Conservation (phyloP, 1,140 invertebrate species). For the Philotrypesis tridentata region DNA sequence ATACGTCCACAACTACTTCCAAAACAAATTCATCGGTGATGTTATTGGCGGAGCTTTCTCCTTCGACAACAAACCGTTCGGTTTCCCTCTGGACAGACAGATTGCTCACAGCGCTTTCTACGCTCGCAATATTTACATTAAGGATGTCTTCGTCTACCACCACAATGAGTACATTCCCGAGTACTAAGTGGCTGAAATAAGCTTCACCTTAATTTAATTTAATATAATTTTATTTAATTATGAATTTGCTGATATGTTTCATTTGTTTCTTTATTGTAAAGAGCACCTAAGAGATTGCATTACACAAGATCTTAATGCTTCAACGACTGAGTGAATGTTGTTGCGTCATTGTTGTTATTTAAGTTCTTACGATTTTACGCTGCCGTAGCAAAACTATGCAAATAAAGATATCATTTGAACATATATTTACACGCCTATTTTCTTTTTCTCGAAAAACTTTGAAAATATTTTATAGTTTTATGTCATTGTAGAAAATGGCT, state of each 20-base stretch:
- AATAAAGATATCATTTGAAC: not conserved
- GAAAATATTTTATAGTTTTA: too few relatives aligned
- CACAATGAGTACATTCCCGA: constrained; percentile 54
- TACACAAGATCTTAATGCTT: not conserved
- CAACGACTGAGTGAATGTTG: not conserved
- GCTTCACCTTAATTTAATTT: not conserved
- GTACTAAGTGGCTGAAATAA: constrained; percentile 13
- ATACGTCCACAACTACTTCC: constrained; percentile 57
- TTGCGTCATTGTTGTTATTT: constrained; percentile 38
- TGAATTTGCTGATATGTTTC: not conserved
- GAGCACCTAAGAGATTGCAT: not conserved
- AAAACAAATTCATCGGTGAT: constrained; percentile 59
- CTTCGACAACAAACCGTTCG: constrained; percentile 70
- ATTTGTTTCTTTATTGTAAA: constrained; percentile 1
- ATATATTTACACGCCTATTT: not conserved
- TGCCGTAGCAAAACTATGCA: not conserved
- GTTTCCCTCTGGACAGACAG: constrained; percentile 74
- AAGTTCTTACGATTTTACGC: not conserved
- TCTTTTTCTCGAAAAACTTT: too few relatives aligned
- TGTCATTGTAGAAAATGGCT: too few relatives aligned
- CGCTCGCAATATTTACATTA: constrained; percentile 69
- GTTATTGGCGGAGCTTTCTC: constrained; percentile 67
- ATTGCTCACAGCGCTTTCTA: constrained; percentile 63
- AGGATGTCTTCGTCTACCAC: constrained; percentile 70
- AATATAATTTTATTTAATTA: constrained; percentile 25